These are phyloP conservation scores for Callocephalon fimbriatum DNA, from an alignment of 2,113 vertebrate genomes.

Conservation along the genomic window DNA sequence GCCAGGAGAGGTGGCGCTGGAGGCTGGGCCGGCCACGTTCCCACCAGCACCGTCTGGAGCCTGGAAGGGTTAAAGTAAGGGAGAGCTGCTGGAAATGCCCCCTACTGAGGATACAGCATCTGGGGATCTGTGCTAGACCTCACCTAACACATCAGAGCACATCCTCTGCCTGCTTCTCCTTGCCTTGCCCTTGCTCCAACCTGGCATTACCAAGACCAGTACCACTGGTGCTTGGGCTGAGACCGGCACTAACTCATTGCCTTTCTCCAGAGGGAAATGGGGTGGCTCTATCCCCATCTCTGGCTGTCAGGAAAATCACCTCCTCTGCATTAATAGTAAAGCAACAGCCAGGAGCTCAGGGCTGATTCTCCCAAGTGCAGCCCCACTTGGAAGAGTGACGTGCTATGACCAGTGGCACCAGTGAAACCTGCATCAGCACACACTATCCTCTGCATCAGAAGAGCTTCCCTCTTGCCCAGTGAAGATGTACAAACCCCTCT, in stretches of 20 bases:
- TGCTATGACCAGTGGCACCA: fast-evolving
- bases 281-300: neutral
- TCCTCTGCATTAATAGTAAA: neutral
- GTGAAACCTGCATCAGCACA: too few species aligned
- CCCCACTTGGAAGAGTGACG: fast-evolving
- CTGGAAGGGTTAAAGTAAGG: slow-evolving; percentile 49
- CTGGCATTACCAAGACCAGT: neutral
- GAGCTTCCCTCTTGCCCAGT: neutral
- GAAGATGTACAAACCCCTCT: neutral
- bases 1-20: slow-evolving; percentile 13
- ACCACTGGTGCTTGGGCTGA: neutral
- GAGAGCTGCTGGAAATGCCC: neutral
- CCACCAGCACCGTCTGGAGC: slow-evolving; percentile 27
- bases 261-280: neutral
- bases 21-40: neutral
- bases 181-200: neutral
- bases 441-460: neutral
- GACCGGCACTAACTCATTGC: fast-evolving
- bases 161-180: neutral
- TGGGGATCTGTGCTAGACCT: neutral
- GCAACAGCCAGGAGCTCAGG: neutral
- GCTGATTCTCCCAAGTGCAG: fast-evolving
- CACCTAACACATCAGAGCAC: neutral
- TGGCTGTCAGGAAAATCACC: neutral
- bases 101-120: fast-evolving